A percentile compares a stretch with the other conserved stretches of the same genome.
phyloP scores from a whole-genome alignment of 2,888 invertebrate species.

The Stratiomys singularior region DNA sequence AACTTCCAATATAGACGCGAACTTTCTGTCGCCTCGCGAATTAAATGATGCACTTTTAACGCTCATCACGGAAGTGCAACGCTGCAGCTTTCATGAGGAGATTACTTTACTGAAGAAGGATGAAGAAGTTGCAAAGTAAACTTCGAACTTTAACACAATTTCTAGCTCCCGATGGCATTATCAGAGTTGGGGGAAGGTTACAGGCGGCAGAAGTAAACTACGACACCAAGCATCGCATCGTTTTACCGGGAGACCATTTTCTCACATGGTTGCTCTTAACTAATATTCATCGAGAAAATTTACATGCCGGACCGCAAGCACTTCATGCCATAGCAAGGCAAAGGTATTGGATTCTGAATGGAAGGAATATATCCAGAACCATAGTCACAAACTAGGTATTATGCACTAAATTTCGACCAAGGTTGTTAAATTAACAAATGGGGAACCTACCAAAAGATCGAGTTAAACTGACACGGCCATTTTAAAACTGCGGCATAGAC shows the following conservation, averaged over 20 bases:
- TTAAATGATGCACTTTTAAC: background rate
- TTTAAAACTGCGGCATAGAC: conserved; percentile 47
- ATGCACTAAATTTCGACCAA: conserved; percentile 49
- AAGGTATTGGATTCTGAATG: conserved; percentile 54
- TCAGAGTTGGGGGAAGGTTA: conserved; percentile 48
- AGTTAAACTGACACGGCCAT: conserved; percentile 37
- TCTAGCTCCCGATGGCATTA: conserved; percentile 23
- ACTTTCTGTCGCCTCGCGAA: background rate
- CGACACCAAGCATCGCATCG: conserved; percentile 54
- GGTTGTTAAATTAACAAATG: conserved; percentile 53
- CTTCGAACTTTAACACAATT: conserved; percentile 36
- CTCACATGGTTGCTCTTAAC: conserved; percentile 46
- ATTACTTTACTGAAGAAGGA: background rate
- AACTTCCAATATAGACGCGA: background rate
- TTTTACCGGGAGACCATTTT: conserved; percentile 53
- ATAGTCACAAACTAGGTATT: conserved; percentile 51
- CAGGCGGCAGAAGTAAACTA: conserved; percentile 17
- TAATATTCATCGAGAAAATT: conserved; percentile 36
- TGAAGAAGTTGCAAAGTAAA: background rate
- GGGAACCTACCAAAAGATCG: conserved; percentile 54
- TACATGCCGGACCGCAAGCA: conserved; percentile 36
- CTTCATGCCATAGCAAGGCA: conserved; percentile 48
- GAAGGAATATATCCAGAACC: conserved; percentile 48
- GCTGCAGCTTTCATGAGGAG: background rate
- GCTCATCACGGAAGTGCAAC: background rate